Conservation (phyloP, 2,113 vertebrate species). For the Cynoglossus semilaevis region DNA sequence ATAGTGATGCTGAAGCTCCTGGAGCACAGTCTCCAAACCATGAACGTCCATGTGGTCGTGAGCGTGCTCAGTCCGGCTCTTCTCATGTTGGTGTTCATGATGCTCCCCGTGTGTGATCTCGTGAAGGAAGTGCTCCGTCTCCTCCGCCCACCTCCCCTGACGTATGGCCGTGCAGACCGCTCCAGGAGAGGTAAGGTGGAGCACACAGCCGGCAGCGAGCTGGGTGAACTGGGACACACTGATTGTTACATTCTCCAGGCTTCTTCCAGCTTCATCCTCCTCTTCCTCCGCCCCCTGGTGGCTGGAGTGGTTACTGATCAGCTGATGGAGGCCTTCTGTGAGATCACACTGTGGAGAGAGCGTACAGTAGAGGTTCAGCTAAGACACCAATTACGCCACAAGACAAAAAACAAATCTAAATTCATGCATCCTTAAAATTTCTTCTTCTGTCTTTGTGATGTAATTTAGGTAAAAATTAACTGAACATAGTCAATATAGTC, state of each 20-base stretch:
- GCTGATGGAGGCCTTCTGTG: slow-evolving; percentile 57
- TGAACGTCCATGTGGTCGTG: slow-evolving; percentile 13
- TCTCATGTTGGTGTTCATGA: slow-evolving; percentile 9
- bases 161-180: slow-evolving; percentile 45
- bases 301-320: slow-evolving; percentile 40
- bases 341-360: slow-evolving; percentile 54
- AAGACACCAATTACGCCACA: no score
- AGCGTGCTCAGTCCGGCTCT: neutral
- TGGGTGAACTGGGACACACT: slow-evolving; percentile 57
- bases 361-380: no score
- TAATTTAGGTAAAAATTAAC: no score
- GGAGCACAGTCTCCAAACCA: slow-evolving; percentile 52
- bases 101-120: slow-evolving; percentile 23
- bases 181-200: slow-evolving; percentile 64
- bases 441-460: no score
- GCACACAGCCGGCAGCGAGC: slow-evolving; percentile 51
- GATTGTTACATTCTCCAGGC: neutral
- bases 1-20: slow-evolving; percentile 56
- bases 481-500: no score
- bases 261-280: neutral
- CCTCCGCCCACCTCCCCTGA: slow-evolving; percentile 58
- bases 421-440: no score
- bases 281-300: neutral
- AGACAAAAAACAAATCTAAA: no score
- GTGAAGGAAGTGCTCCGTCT: slow-evolving; percentile 58